Evolutionary conservation across 2,888 invertebrate species (phyloP).

Genomic region (Andrena bicolor): DNA sequence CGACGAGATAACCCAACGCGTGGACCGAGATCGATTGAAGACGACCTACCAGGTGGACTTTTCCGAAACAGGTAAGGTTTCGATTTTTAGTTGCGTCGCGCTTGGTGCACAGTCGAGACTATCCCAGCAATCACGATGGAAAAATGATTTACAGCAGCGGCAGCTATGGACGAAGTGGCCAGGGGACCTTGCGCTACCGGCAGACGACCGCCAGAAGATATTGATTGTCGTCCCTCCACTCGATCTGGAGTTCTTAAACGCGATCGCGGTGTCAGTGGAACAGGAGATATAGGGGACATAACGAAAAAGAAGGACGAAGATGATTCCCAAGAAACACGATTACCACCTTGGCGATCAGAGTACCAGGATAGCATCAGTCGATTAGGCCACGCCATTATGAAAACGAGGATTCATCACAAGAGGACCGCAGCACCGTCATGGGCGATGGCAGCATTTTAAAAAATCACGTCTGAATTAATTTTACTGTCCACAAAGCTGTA

Average conservation of each 20-base stretch:
- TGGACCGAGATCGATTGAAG: constrained; percentile 87
- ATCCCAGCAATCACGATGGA: background rate
- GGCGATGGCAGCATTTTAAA: constrained; percentile 13
- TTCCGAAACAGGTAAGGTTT: constrained; percentile 83
- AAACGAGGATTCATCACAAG: constrained; percentile 86
- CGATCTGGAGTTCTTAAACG: constrained; percentile 33
- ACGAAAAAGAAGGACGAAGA: constrained; percentile 20
- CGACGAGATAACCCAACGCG: constrained; percentile 86
- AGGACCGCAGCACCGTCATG: constrained; percentile 37
- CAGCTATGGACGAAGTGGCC: background rate
- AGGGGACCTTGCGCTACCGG: background rate
- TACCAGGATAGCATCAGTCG: constrained; percentile 89
- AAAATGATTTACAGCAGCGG: constrained; percentile 15
- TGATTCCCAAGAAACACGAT: constrained; percentile 19
- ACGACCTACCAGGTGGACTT: constrained; percentile 88
- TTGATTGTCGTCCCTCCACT: constrained; percentile 58
- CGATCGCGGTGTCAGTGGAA: background rate
- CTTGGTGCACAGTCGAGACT: constrained; percentile 56
- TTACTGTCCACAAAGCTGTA: background rate
- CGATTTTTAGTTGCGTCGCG: background rate
- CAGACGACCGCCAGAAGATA: background rate
- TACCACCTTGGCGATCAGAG: constrained; percentile 87
- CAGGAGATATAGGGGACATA: background rate
- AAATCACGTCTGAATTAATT: background rate
- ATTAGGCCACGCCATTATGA: constrained; percentile 88